Percentiles rank a stretch among this genome's conserved stretches.
Evolutionary conservation across 2,888 invertebrate species (phyloP).

Genomic region (Drosophila antonietae): DNA sequence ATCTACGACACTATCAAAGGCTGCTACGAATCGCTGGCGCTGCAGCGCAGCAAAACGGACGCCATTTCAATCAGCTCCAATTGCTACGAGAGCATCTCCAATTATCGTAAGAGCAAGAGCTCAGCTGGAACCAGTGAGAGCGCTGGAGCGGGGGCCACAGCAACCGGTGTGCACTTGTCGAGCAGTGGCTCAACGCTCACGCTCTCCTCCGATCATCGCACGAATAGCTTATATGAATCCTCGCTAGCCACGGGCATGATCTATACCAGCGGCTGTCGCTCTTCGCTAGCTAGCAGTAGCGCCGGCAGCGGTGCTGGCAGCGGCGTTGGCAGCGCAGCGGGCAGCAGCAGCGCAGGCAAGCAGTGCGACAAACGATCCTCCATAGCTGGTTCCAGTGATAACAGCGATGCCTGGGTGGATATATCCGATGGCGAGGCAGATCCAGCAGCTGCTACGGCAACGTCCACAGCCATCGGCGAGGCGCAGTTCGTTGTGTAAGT

Average conservation of each 20-base stretch:
- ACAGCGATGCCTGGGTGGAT: slow-evolving; percentile 85
- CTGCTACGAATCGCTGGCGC: slow-evolving; percentile 79
- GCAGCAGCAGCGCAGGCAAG: slow-evolving; percentile 33
- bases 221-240: slow-evolving; percentile 84
- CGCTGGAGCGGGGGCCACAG: background rate
- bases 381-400: slow-evolving; percentile 79
- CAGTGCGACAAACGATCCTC: slow-evolving; percentile 64
- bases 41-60: slow-evolving; percentile 46
- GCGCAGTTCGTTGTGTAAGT: slow-evolving; percentile 84
- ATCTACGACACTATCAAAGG: slow-evolving; percentile 88
- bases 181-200: slow-evolving; percentile 84
- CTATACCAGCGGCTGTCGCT: slow-evolving; percentile 61
- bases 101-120: slow-evolving; percentile 60
- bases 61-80: slow-evolving; percentile 82
- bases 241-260: slow-evolving; percentile 72
- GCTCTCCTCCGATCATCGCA: slow-evolving; percentile 84
- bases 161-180: slow-evolving; percentile 54
- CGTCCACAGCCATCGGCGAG: slow-evolving; percentile 33
- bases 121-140: background rate
- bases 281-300: slow-evolving; percentile 51
- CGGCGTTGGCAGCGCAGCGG: slow-evolving; percentile 24
- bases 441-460: slow-evolving; percentile 40
- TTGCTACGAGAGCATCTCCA: slow-evolving; percentile 83
- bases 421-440: slow-evolving; percentile 79
- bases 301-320: slow-evolving; percentile 34